These are phyloP conservation scores for Crenichthys baileyi DNA, from an alignment of 2,797 vertebrate genomes.

Conservation along the genomic window DNA sequence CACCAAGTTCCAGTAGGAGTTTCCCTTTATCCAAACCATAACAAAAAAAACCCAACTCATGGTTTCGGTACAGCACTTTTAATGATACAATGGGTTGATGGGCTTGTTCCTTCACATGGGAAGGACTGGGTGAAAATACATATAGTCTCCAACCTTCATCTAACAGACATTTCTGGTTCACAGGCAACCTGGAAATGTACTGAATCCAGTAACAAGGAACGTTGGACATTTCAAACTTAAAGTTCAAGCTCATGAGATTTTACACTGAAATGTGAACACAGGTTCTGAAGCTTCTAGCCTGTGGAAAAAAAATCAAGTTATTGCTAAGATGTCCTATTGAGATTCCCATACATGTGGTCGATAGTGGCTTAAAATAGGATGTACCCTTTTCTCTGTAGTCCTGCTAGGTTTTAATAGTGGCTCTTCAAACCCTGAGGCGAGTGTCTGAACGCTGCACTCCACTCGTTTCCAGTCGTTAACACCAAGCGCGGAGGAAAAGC, in stretches of 20 bases:
- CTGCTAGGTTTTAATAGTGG: constrained; percentile 69
- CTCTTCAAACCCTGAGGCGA: constrained; percentile 80
- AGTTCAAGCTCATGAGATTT: constrained; percentile 72
- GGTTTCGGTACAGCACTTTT: constrained; percentile 78
- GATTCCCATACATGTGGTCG: constrained; percentile 55
- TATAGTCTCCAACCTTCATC: constrained; percentile 52
- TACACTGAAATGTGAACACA: constrained; percentile 68
- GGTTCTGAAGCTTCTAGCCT: constrained; percentile 58
- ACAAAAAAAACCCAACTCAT: neutral
- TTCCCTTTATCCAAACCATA: neutral
- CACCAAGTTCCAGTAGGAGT: neutral
- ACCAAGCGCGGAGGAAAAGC: constrained; percentile 69
- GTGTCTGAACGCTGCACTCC: constrained; percentile 71
- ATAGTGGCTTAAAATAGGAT: constrained; percentile 78
- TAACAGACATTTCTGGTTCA: constrained; percentile 65
- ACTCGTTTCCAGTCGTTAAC: constrained; percentile 78
- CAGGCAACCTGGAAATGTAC: constrained; percentile 67
- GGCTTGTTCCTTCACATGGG: constrained; percentile 72
- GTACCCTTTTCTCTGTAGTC: constrained; percentile 45
- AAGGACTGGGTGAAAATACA: constrained; percentile 69
- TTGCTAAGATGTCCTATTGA: constrained; percentile 73
- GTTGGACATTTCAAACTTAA: constrained; percentile 60
- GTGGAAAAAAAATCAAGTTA: constrained; percentile 69
- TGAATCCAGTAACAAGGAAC: constrained; percentile 71
- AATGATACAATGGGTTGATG: constrained; percentile 78